Base-by-base conservation (phyloP, 2,113 vertebrate genomes). In the Eira barbara region DNA sequence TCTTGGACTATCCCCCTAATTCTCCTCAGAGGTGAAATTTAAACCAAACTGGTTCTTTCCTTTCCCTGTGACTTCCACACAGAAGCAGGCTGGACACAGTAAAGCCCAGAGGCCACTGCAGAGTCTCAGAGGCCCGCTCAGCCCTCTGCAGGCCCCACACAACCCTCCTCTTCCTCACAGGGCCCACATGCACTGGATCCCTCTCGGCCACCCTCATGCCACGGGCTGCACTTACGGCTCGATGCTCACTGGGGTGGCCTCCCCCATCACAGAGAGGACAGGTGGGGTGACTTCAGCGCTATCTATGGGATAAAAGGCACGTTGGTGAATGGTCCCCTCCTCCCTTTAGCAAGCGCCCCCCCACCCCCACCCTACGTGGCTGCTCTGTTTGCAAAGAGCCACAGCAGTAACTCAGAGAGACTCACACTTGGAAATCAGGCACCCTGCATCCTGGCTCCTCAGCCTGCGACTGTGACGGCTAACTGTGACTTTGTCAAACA, bases 241-340 rank as follows among this genome's bases (percentile, higher is more conserved):
- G 34, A 99, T 99, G 99, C 99, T 99, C 99, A 99, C 99, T 0
- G 99, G 99, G 27, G 99, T 99, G 98, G 99, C 99, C 93, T 99
- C 99, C 21, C 99, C 99, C 97, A 99, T 99, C 29, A 99, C 99
- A 0, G 99, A 99, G 69, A 99, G 99, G 89, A 99, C 98, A 0
- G 99, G 99, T 6, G 99, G 99, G 5, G 99, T 99, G 95, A 99
- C 99, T 98, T 99, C 99, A 42, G 99, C 98, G 88, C 99, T 99
- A 98, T 99, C 99, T 99, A 98, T 29, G 98, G 92, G 52, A 90
- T 97, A 97, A 98, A 97, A 61, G 97, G 92, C 83, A 96, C 14
- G 29, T 91, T 93, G 79, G 69, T 85, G 65, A 96, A n/a, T 1
- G 15, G 81, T 2, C 42, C 42, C 42, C n/a, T 84, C 42, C 31